Base-by-base conservation (phyloP, 2,797 vertebrate species). In the Microctenopoma steveboyesi region DNA sequence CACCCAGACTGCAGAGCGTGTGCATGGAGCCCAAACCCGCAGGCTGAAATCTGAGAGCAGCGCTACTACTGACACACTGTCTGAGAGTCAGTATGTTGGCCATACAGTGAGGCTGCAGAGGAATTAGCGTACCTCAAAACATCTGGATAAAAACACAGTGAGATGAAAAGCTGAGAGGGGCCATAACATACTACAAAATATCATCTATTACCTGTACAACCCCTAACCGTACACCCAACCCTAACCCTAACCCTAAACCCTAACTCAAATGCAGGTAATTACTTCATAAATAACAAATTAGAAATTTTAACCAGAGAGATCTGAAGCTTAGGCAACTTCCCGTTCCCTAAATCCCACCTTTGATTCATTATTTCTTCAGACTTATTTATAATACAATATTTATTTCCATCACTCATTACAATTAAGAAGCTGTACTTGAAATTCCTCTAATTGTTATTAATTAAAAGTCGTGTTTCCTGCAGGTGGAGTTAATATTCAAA, bases 1-100 rank as follows among this genome's bases (percentile, higher is more conserved):
- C 86, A 79, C 83, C 83, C 87, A 81, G 65, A 78, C 78, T 67
- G 78, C 72, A 15, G 69, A 47, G 67, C 0, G 64, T 47, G 25
- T 62, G 52, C 78, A 69, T 1, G 57, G 35, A 62, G 82, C 81
- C 69, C 62, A 42, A 71, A 78, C 2, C 64, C 43, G 1, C 72
- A 70, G 59, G 30, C 40, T 62, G 84, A 81, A 84, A 86, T 18
- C 27, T 28, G 73, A 88, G 80, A 75, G 9, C 27, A 53, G 66
- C 30, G 74, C 68, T 58, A 58, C 76, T 55, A 60, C 68, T 63
- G 78, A 73, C 76, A 74, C 62, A 28, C 67, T 27, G 71, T 16
- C 56, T 13, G 57, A 58, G 45, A 61, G 76, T 53, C 57, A 69
- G 69, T 35, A 55, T 67, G 69, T 53, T 66, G 83, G 79, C 82